These are phyloP conservation scores for Pachyramphus minor DNA, from an alignment of 2,113 vertebrate genomes.

Conservation along the genomic window DNA sequence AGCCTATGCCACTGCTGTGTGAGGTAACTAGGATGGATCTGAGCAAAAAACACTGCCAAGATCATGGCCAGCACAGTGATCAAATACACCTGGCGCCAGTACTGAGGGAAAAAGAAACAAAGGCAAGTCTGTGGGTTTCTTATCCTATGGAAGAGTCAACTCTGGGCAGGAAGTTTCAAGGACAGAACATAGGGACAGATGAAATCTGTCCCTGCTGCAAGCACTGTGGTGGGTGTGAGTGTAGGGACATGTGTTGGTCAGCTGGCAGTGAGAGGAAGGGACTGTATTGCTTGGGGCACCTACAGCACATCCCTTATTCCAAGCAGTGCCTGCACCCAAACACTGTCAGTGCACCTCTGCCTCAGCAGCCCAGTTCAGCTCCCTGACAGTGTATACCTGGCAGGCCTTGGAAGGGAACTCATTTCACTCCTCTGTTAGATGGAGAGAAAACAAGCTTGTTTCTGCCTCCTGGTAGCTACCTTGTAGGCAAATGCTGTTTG, in stretches of 20 bases:
- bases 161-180: not conserved
- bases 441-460: not conserved
- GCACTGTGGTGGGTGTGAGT: fast-evolving
- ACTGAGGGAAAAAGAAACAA: slow-evolving; percentile 69
- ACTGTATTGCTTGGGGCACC: fast-evolving
- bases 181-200: fast-evolving
- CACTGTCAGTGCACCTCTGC: not conserved
- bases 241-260: not conserved
- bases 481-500: not conserved
- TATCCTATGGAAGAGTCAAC: fast-evolving
- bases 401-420: not conserved
- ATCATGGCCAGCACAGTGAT: slow-evolving; percentile 91
- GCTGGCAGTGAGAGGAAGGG: not conserved
- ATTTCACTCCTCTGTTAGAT: not conserved
- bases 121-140: not conserved
- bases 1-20: slow-evolving; percentile 90
- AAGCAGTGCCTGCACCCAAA: not conserved
- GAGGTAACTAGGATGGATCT: slow-evolving; percentile 93
- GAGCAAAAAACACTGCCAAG: slow-evolving; percentile 91
- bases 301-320: not conserved
- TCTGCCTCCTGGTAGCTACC: not conserved
- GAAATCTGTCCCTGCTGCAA: fast-evolving
- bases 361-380: not conserved
- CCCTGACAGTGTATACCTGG: fast-evolving
- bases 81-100: slow-evolving; percentile 94